Conservation (phyloP, 30 jellyfish, hydroid and myxozoan genomes). For the Hydractinia echinata region DNA sequence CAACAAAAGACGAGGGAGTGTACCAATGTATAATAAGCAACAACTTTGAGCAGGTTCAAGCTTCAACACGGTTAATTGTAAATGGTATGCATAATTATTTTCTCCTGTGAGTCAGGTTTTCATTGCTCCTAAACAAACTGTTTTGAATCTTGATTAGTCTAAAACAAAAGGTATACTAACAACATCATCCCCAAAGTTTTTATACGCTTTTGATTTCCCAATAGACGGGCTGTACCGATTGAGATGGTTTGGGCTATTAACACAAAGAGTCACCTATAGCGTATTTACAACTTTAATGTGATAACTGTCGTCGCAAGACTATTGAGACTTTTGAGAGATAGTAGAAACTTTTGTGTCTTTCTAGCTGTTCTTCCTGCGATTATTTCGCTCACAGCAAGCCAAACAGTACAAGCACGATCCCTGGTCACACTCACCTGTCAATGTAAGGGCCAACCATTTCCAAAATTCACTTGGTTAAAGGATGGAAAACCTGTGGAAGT, state of each 20-base stretch:
- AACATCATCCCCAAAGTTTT: too few species aligned
- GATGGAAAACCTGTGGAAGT: slow-evolving; percentile 36
- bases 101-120: not conserved
- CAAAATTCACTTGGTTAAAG: slow-evolving; percentile 59
- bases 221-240: too few species aligned
- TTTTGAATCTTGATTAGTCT: too few species aligned
- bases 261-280: too few species aligned
- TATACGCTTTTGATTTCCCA: too few species aligned
- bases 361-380: slow-evolving; percentile 19
- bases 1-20: slow-evolving; percentile 67
- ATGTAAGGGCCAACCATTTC: slow-evolving; percentile 63
- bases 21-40: slow-evolving; percentile 80
- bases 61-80: slow-evolving; percentile 61
- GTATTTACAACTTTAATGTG: too few species aligned
- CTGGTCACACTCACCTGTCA: slow-evolving; percentile 39
- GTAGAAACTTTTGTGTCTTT: not conserved
- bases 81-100: slow-evolving; percentile 47
- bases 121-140: too few species aligned
- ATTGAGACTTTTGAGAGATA: too few species aligned
- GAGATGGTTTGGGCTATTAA: too few species aligned
- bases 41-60: slow-evolving; percentile 47
- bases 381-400: not conserved
- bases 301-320: too few species aligned
- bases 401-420: slow-evolving; percentile 15
- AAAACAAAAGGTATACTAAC: too few species aligned